Base-by-base conservation (phyloP, 2,888 invertebrate genomes). In the Erebia ligea region DNA sequence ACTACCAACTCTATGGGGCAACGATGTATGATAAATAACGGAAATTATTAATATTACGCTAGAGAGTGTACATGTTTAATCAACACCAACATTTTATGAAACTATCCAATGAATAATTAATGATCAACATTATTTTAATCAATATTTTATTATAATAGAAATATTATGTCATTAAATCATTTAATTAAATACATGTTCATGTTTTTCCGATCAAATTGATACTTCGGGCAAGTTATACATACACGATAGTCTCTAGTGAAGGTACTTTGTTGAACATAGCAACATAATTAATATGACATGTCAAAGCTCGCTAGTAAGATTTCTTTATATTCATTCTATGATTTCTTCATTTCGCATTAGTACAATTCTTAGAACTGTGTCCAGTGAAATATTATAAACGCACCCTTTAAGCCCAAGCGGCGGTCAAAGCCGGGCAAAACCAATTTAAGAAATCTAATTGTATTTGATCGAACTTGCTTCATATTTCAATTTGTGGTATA, bases 401-500 rank as follows among this genome's bases (percentile, higher is more conserved):
- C 11, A 57, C 17, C 17, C 17, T 13, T 11, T 13, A 15, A 13
- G 57, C 25, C 40, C 34, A n/a, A 34, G 58, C 34, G n/a, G 34
- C 58, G 58, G 58, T 34, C n/a, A 58, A 40, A 34, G 15, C 58
- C n/a, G 34, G n/a, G 34, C 15, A n/a, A 40, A 58, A 58, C 34
- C 25, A 58, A 58, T 58, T 40, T 58, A 15, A 34, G 58, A 34
- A 58, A 58, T 58, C 34, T 34, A 58, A 58, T 58, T 58, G 25
- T 34, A 58, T 58, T 58, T 58, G 34, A 9, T 34, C n/a, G n/a
- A 58, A 58, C 58, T 34, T 34, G 58, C 8, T n/a, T 34, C 15
- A 40, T 58, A 58, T 58, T 40, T 58, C 58, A 58, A 58, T 58
- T 58, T 40, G 58, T 40, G 58, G 58, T 58, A 34, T 34, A n/a